Base-by-base conservation (phyloP, 2,113 vertebrate species). In the Lagopus muta region DNA sequence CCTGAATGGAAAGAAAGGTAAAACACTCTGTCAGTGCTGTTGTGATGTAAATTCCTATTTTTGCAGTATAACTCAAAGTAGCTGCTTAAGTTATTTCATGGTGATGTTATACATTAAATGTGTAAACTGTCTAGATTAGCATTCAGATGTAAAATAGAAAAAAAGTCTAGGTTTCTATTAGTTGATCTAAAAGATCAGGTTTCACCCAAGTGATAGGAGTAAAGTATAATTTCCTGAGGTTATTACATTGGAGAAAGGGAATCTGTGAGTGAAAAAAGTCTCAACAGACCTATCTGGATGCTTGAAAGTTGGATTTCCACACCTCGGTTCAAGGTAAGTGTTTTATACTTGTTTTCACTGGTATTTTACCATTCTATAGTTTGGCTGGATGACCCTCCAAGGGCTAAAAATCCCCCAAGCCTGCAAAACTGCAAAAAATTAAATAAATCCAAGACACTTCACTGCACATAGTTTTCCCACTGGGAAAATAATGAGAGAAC, bases 381-480 rank as follows among this genome's bases (percentile, higher is more conserved):
- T 88, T 5, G 3, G 54, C 38, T 48, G 11, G 8, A 1, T 93
- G 45, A 77, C 40, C 20, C 34, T 70, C 7, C 32, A 50, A 50
- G 45, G 69, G 43, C 45, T 88, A 83, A 85, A 89, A 73, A 92
- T 38, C 21, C 30, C 47, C 4, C 27, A 82, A 71, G 55, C 66
- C 42, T 36, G 34, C 34, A 36, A 36, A 32, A 74, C 32, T 38
- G 38, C 21, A 81, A 32, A 88, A 91, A 93, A 88, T 57, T 25
- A 92, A 87, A 90, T 50, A 89, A 76, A 55, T 71, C 8, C 28
- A 60, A 86, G 92, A 67, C 65, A 94, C 47, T 93, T 47, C 71
- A 79, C 21, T 93, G 86, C 36, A 66, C 78, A 85, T 40, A 70
- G 45, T 85, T 87, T 12, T 89, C 8, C 19, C 45, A 28, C 32